A percentile compares a stretch with the other conserved stretches of the same genome.
phyloP scores from a whole-genome alignment of 2,797 vertebrate species.

The Staurois parvus region DNA sequence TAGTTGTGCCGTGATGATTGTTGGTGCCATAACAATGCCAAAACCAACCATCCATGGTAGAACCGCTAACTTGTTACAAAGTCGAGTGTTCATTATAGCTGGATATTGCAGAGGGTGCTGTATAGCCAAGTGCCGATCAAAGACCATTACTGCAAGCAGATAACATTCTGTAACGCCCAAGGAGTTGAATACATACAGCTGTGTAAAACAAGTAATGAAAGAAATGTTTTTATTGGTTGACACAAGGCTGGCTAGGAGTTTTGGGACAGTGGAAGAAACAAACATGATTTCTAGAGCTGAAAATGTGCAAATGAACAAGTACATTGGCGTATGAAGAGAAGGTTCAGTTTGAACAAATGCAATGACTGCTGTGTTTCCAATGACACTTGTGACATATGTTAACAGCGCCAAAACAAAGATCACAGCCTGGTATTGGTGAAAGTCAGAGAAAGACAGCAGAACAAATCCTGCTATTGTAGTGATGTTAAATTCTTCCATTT shows the following conservation, averaged over 20 bases:
- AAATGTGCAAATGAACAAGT: constrained; percentile 22
- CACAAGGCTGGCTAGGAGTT: neutral
- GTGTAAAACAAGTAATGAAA: constrained; percentile 24
- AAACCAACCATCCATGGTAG: constrained; percentile 6
- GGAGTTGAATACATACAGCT: constrained; percentile 14
- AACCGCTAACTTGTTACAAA: neutral
- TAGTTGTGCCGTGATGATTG: constrained; percentile 3
- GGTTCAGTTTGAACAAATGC: neutral
- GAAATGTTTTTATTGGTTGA: neutral
- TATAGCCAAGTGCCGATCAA: constrained; percentile 32
- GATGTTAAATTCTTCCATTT: constrained; percentile 23
- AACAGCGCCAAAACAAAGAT: constrained; percentile 13
- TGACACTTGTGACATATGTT: constrained; percentile 19
- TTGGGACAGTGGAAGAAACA: constrained; percentile 31
- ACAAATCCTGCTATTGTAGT: neutral
- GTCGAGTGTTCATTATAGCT: constrained; percentile 11
- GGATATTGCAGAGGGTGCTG: constrained; percentile 19
- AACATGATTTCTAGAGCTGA: constrained; percentile 13
- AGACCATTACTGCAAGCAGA: constrained; percentile 27
- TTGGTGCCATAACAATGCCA: neutral
- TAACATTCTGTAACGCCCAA: constrained; percentile 25
- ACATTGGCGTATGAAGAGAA: constrained; percentile 37
- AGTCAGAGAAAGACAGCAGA: constrained; percentile 14
- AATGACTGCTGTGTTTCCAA: constrained; percentile 27
- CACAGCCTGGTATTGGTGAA: neutral